Percentiles rank a stretch among this genome's conserved stretches.
phyloP scores from a whole-genome alignment of 2,888 invertebrate genomes.

The Tetheella fluctuosa region DNA sequence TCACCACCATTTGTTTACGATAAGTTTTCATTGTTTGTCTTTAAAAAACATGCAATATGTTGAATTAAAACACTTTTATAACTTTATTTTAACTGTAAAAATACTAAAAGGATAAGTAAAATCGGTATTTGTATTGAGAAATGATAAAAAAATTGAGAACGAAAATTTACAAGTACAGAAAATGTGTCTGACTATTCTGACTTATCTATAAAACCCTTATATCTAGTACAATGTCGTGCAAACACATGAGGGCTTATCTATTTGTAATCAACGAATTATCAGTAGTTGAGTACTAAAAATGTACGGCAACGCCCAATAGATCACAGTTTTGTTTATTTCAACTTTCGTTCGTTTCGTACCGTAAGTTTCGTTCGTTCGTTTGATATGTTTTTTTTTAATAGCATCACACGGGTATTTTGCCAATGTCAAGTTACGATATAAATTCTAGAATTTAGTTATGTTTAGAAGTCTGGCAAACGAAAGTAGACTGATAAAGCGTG shows the following conservation, averaged over 20 bases:
- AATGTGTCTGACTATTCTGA: slow-evolving; percentile 16
- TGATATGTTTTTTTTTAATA: too few relatives aligned
- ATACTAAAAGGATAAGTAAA: background rate
- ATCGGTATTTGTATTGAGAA: background rate
- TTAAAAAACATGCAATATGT: background rate
- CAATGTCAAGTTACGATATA: too few relatives aligned
- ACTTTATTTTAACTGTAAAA: background rate
- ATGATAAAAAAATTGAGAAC: background rate
- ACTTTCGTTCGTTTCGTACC: background rate
- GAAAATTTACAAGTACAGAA: background rate
- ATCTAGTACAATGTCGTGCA: slow-evolving; percentile 61
- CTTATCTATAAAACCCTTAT: slow-evolving; percentile 52
- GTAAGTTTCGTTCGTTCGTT: too few relatives aligned
- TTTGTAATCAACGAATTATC: slow-evolving; percentile 71
- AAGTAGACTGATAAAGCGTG: too few relatives aligned
- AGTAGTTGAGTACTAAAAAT: slow-evolving; percentile 38
- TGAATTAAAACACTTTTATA: slow-evolving; percentile 48
- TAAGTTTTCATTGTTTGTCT: background rate
- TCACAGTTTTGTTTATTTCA: slow-evolving; percentile 61
- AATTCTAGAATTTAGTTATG: too few relatives aligned
- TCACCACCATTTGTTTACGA: slow-evolving; percentile 44
- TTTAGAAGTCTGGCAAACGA: too few relatives aligned
- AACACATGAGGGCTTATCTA: slow-evolving; percentile 59
- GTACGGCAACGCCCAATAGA: slow-evolving; percentile 72
- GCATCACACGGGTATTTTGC: too few relatives aligned